Conservation (phyloP, 2,797 vertebrate species). For the Sebastiscus tertius region DNA sequence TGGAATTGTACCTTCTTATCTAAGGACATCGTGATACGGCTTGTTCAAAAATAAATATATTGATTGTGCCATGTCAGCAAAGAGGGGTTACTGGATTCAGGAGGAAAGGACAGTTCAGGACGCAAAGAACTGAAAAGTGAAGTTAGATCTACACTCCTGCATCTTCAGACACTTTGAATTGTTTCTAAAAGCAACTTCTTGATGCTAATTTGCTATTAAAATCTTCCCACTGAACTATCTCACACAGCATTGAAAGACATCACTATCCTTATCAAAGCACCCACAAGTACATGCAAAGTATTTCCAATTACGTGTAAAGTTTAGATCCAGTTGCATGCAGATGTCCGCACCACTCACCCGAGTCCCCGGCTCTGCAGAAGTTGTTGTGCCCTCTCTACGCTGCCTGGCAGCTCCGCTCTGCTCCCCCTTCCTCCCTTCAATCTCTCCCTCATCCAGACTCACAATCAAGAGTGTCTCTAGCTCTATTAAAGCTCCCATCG, state of each 20-base stretch:
- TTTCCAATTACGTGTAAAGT: background rate
- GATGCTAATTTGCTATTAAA: background rate
- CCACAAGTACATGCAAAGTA: slow-evolving; percentile 18
- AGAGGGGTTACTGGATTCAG: slow-evolving; percentile 3
- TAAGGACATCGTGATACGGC: slow-evolving; percentile 28
- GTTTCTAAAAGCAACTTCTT: background rate
- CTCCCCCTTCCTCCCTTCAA: slow-evolving; percentile 62
- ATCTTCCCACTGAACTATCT: background rate
- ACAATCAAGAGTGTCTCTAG: slow-evolving; percentile 82
- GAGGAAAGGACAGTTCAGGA: slow-evolving; percentile 12
- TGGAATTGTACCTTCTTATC: slow-evolving; percentile 56
- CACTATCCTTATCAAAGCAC: background rate
- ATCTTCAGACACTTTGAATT: background rate
- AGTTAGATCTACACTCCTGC: background rate
- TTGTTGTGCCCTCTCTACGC: slow-evolving; percentile 53
- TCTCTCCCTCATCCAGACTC: slow-evolving; percentile 71
- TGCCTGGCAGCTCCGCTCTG: slow-evolving; percentile 44
- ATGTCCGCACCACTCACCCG: slow-evolving; percentile 68
- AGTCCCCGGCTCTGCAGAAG: slow-evolving; percentile 63
- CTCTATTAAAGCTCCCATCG: slow-evolving; percentile 84
- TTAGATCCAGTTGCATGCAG: slow-evolving; percentile 47
- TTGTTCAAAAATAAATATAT: slow-evolving; percentile 46
- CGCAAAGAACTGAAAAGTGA: background rate
- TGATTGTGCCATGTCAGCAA: slow-evolving; percentile 42
- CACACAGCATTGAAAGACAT: slow-evolving; percentile 25